Base-by-base conservation (phyloP, 2,797 vertebrate species). In the Syngnathus rostellatus region DNA sequence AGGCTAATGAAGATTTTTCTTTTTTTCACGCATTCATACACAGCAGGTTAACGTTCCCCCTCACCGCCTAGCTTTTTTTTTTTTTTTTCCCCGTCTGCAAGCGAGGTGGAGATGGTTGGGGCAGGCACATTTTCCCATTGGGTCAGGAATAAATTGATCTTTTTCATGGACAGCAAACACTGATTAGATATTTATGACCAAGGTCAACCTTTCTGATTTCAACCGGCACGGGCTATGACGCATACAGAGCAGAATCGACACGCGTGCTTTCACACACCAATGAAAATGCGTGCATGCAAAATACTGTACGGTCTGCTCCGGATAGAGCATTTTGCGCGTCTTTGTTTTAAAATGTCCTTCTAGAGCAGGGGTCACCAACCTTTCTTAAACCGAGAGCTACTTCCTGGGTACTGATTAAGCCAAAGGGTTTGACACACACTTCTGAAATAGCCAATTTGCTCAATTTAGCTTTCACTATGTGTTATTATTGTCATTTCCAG, bases 131-230 rank as follows among this genome's bases (percentile, higher is more conserved):
- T 86, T 88, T 87, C 85, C 85, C 87, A 87, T 85, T 82, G 86
- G 87, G 85, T 89, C 84, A 86, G 83, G 83, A 89, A 89, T 89
- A 88, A 88, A 89, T 88, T 88, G 88, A 90, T 87, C 84, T 88
- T 90, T 87, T 88, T 88, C 87, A 88, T 88, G 83, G 86, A 87
- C 86, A 84, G 86, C 86, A 89, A 88, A 87, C 87, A 87, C 86
- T 89, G 87, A 88, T 88, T 88, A 86, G 83, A 86, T 88, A 86
- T 89, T 89, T 90, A 89, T 89, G 86, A 88, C 87, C 84, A 87
- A 85, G 84, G 83, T 87, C 86, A 89, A 88, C 85, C 85, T 86
- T 86, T 86, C 87, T 87, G 84, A 86, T 87, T 86, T 82, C 81
- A 84, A 85, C 85, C 85, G 83, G 84, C 84, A 83, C 78, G 66